A percentile compares a stretch with the other conserved stretches of the same genome.
phyloP scores from a whole-genome alignment of 2,113 vertebrate genomes.

The Gobius niger region DNA sequence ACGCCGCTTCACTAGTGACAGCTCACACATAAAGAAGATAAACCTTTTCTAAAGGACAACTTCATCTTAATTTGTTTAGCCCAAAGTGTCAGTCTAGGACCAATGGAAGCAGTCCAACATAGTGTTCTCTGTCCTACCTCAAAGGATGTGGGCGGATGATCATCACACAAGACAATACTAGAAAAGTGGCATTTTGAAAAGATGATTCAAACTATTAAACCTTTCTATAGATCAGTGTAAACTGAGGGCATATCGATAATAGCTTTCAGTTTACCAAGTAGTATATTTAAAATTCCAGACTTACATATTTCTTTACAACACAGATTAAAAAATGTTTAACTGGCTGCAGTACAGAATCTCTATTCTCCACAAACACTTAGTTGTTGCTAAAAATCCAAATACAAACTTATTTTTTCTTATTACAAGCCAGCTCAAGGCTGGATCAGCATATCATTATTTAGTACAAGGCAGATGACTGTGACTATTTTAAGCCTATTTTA shows the following conservation, averaged over 20 bases:
- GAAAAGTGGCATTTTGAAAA: conserved; percentile 57
- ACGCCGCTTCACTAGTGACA: conserved; percentile 76
- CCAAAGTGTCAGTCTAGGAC: conserved; percentile 49
- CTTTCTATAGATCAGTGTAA: conserved; percentile 24
- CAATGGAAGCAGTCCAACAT: background rate
- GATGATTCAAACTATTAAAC: conserved; percentile 31
- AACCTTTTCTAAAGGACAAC: conserved; percentile 47
- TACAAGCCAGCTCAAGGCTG: conserved; percentile 42
- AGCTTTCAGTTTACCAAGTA: no score
- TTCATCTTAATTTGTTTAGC: conserved; percentile 38
- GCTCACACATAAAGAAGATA: conserved; percentile 49
- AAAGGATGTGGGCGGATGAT: conserved; percentile 24
- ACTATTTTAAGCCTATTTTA: conserved; percentile 57
- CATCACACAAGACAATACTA: conserved; percentile 49
- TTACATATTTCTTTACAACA: background rate
- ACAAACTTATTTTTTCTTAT: conserved; percentile 22
- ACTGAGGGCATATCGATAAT: conserved; percentile 22
- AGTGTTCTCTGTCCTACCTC: conserved; percentile 25
- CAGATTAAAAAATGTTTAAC: conserved; percentile 35
- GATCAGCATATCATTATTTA: conserved; percentile 41
- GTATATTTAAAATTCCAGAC: background rate
- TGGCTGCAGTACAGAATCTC: conserved; percentile 58
- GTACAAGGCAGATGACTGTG: conserved; percentile 67
- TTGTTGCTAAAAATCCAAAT: conserved; percentile 35
- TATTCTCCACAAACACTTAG: conserved; percentile 26